These are phyloP conservation scores for Heliconius cydno DNA, from an alignment of 2,888 invertebrate species.

Conservation along the genomic window DNA sequence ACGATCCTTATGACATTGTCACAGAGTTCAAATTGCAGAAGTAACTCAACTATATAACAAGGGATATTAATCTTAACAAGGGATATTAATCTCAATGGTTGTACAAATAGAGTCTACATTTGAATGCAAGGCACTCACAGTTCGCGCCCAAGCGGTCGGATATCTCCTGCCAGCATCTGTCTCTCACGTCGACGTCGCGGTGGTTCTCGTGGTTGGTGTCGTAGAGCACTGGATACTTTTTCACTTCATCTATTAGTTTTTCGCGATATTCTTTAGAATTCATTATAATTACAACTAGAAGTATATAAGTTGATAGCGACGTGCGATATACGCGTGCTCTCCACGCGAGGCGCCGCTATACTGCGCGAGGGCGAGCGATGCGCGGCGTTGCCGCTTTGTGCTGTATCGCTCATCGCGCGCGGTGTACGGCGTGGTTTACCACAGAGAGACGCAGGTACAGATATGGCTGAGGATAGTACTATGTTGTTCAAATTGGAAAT, in stretches of 20 bases:
- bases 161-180: constrained; percentile 77
- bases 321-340: constrained; percentile 55
- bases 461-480: neutral
- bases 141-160: constrained; percentile 70
- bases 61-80: neutral
- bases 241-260: constrained; percentile 74
- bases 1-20: neutral
- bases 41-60: neutral
- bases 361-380: constrained; percentile 65
- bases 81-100: constrained; percentile 10
- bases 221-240: constrained; percentile 74
- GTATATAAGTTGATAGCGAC: neutral
- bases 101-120: neutral
- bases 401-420: constrained; percentile 62
- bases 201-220: constrained; percentile 76
- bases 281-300: constrained; percentile 50
- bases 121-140: constrained; percentile 35
- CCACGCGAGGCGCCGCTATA: constrained; percentile 64
- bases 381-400: constrained; percentile 66
- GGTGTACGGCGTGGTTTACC: constrained; percentile 67
- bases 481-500: neutral
- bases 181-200: constrained; percentile 72
- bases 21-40: constrained; percentile 3
- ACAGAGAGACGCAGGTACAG: constrained; percentile 43
- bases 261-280: constrained; percentile 65